Percentiles rank a stretch among this genome's conserved stretches.
Evolutionary conservation across 2,797 vertebrate species (phyloP).

Genomic region (Rhynchotus rufescens): DNA sequence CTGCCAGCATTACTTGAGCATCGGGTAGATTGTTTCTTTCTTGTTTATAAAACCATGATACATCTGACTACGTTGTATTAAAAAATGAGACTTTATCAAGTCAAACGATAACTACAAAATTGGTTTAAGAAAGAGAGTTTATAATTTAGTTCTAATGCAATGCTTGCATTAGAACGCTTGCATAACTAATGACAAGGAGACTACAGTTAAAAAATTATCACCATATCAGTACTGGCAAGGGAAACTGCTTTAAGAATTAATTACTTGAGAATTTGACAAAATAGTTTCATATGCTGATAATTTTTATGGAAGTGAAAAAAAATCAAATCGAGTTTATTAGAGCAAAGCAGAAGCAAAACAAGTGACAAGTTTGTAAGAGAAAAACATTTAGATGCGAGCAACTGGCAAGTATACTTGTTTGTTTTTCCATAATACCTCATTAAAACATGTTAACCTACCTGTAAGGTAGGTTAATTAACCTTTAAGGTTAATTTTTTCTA

Average conservation of each 20-base stretch:
- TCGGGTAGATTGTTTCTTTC: not conserved
- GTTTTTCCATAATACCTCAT: not conserved
- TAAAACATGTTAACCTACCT: not conserved
- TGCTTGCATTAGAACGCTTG: not conserved
- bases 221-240: not conserved
- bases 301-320: not conserved
- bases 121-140: not conserved
- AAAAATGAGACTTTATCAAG: not conserved
- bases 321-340: not conserved
- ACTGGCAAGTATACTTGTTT: not conserved
- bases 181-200: not conserved
- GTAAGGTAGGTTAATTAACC: too few relatives aligned
- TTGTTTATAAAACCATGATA: not conserved
- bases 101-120: not conserved
- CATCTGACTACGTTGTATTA: not conserved
- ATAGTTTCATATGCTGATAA: not conserved
- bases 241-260: not conserved
- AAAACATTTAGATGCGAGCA: not conserved
- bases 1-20: not conserved
- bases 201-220: not conserved
- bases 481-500: not conserved
- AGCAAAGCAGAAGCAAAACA: not conserved
- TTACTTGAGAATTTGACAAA: not conserved
- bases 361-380: not conserved
- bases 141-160: not conserved